Percentiles rank a stretch among this genome's conserved stretches.
These are phyloP conservation scores for Aromia moschata DNA, from an alignment of 2,888 invertebrate genomes.

Conservation along the genomic window DNA sequence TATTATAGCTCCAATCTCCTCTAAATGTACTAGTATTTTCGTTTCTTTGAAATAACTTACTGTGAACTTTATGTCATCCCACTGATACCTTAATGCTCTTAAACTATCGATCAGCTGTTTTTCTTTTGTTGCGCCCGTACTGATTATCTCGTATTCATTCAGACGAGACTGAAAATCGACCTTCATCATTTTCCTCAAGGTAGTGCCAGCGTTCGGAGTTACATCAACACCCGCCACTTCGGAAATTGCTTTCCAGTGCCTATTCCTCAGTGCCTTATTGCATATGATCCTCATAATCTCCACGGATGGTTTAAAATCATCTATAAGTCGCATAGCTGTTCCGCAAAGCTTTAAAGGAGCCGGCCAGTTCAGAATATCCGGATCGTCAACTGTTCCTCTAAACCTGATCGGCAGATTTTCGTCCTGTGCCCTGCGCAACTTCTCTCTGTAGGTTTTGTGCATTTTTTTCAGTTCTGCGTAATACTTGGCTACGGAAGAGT, in stretches of 20 bases:
- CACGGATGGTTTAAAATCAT: constrained; percentile 79
- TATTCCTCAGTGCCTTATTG: constrained; percentile 78
- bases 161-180: constrained; percentile 75
- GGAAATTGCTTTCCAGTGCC: constrained; percentile 90
- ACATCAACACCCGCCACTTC: constrained; percentile 71
- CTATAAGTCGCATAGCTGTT: constrained; percentile 70
- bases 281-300: constrained; percentile 88
- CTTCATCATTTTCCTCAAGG: constrained; percentile 79
- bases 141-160: constrained; percentile 81
- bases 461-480: constrained; percentile 79
- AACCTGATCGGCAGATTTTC: constrained; percentile 70
- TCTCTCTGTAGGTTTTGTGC: constrained; percentile 78
- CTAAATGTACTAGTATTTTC: constrained; percentile 72
- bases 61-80: constrained; percentile 75
- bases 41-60: constrained; percentile 73
- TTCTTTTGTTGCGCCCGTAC: constrained; percentile 82
- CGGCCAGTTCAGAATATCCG: constrained; percentile 79
- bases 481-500: constrained; percentile 79
- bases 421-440: constrained; percentile 80
- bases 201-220: constrained; percentile 81
- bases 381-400: constrained; percentile 72
- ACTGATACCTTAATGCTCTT: constrained; percentile 78
- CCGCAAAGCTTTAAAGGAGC: constrained; percentile 81
- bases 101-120: constrained; percentile 76
- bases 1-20: constrained; percentile 78